Evolutionary conservation across 2,888 invertebrate genomes (phyloP).

Genomic region (Apeira syringaria): DNA sequence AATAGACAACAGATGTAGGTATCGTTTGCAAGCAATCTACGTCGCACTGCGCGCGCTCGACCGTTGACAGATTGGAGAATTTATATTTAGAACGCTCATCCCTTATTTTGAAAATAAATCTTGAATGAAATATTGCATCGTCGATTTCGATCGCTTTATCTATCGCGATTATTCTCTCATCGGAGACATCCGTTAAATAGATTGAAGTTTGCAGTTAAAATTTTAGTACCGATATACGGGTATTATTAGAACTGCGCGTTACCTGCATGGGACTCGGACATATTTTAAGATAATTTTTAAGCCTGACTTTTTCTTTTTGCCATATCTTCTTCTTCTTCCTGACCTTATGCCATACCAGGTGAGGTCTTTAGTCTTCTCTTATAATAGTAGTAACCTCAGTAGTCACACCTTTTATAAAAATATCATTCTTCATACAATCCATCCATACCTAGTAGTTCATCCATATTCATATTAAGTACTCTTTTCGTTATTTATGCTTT

Average conservation of each 20-base stretch:
- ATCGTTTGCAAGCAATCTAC: conserved; percentile 77
- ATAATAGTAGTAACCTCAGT: too few species aligned
- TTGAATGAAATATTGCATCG: conserved; percentile 72
- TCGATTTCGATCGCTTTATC: conserved; percentile 57
- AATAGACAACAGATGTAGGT: conserved; percentile 79
- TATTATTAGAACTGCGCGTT: neutral
- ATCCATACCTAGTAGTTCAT: too few species aligned
- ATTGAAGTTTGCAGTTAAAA: conserved; percentile 18
- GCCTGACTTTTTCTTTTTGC: too few species aligned
- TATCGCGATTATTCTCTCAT: conserved; percentile 23
- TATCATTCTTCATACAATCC: too few species aligned
- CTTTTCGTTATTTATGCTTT: too few species aligned
- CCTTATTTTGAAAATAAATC: conserved; percentile 66
- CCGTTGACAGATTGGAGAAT: conserved; percentile 81
- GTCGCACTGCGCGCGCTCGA: conserved; percentile 75
- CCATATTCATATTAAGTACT: too few species aligned
- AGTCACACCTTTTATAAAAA: too few species aligned
- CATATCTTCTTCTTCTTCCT: too few species aligned
- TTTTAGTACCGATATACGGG: neutral
- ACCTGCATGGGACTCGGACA: neutral
- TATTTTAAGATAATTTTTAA: too few species aligned
- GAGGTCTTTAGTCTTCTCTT: too few species aligned
- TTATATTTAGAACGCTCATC: conserved; percentile 74
- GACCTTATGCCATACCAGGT: too few species aligned
- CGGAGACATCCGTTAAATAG: conserved; percentile 22